Percentiles rank a stretch among this genome's conserved stretches.
Conservation (phyloP, 2,113 vertebrate species). For the Nothoprocta pentlandii region DNA sequence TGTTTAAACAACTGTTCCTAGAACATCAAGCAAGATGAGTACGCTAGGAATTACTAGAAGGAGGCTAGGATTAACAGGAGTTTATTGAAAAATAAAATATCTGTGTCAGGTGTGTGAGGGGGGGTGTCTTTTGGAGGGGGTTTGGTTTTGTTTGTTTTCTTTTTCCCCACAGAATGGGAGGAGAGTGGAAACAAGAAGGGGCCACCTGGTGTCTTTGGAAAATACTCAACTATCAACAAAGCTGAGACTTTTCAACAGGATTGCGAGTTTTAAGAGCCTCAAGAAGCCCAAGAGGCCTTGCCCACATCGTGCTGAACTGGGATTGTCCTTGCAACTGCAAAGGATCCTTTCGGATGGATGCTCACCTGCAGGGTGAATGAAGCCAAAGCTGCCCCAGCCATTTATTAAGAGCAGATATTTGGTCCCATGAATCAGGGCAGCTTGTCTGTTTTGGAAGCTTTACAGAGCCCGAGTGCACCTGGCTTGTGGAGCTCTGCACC, state of each 20-base stretch:
- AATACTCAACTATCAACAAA: not conserved
- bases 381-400: constrained; percentile 69
- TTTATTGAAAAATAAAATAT: not conserved
- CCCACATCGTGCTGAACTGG: constrained; percentile 44
- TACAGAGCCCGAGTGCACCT: constrained; percentile 73
- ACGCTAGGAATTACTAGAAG: not conserved
- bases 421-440: constrained; percentile 71
- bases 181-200: constrained; percentile 18
- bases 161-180: not conserved
- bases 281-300: not conserved
- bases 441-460: constrained; percentile 70
- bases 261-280: not conserved
- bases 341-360: constrained; percentile 71
- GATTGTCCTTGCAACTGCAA: constrained; percentile 68
- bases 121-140: no score
- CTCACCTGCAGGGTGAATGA: constrained; percentile 70
- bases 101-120: fast-evolving
- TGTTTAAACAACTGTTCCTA: not conserved
- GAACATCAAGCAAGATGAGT: not conserved
- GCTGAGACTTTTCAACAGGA: constrained; percentile 12
- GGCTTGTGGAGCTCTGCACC: constrained; percentile 55
- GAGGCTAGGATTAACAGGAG: not conserved
- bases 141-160: not conserved
- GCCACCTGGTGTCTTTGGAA: not conserved
- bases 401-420: constrained; percentile 81